These are phyloP conservation scores for Dicycla oo DNA, from an alignment of 2,888 invertebrate species.

Conservation along the genomic window DNA sequence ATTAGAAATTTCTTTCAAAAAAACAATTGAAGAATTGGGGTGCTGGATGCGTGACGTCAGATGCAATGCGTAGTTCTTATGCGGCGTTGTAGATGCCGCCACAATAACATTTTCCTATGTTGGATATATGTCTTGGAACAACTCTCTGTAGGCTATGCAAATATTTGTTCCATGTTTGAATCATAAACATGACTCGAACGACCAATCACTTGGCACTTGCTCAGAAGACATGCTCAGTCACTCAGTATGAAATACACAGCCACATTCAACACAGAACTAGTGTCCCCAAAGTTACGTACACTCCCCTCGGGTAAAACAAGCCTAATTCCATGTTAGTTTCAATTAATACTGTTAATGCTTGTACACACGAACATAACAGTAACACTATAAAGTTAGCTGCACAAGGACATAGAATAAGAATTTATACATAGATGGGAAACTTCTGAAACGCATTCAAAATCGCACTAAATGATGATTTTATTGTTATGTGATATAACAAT, in stretches of 20 bases:
- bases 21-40: too few relatives aligned
- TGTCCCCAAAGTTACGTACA: constrained; percentile 53
- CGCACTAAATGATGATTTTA: too few relatives aligned
- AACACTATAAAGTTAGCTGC: constrained; percentile 64
- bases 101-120: too few relatives aligned
- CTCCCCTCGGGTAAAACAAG: constrained; percentile 45
- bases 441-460: neutral
- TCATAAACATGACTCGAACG: constrained; percentile 37
- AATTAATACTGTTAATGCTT: constrained; percentile 60
- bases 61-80: too few relatives aligned
- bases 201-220: constrained; percentile 44
- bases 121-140: constrained; percentile 13
- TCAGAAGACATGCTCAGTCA: constrained; percentile 30
- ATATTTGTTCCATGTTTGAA: constrained; percentile 11
- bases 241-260: constrained; percentile 42
- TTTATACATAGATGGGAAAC: neutral
- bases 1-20: neutral
- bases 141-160: constrained; percentile 14
- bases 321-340: constrained; percentile 49
- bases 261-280: constrained; percentile 9
- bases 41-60: too few relatives aligned
- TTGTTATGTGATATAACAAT: too few relatives aligned
- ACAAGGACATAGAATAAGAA: constrained; percentile 38
- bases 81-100: too few relatives aligned
- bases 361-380: constrained; percentile 61